Conservation (phyloP, 2,797 vertebrate species). For the Spea hammondii region DNA sequence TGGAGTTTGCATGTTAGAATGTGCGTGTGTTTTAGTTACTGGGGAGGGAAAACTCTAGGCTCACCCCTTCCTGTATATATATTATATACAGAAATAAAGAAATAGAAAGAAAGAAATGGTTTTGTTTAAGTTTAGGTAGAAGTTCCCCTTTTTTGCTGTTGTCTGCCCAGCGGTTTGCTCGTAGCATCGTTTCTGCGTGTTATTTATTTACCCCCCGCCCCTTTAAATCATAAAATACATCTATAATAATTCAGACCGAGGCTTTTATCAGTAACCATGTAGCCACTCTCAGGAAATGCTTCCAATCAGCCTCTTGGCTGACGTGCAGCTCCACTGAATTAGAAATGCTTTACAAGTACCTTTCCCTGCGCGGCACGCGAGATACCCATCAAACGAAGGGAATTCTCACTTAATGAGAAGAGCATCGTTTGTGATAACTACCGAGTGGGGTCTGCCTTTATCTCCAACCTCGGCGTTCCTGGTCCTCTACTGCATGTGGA, state of each 20-base stretch:
- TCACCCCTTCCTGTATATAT: no score
- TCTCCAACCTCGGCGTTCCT: neutral
- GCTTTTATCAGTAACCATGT: slow-evolving; percentile 18
- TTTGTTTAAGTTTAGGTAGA: no score
- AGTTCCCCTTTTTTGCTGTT: neutral
- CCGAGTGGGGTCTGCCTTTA: slow-evolving; percentile 17
- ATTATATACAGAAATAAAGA: no score
- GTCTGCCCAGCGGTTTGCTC: neutral
- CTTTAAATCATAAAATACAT: slow-evolving; percentile 14
- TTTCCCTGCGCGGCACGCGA: slow-evolving; percentile 2
- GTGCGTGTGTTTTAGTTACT: no score
- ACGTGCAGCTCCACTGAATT: slow-evolving; percentile 4
- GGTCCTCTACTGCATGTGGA: neutral
- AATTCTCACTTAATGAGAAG: slow-evolving; percentile 32
- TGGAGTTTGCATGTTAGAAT: no score
- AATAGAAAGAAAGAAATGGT: no score
- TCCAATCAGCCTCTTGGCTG: neutral
- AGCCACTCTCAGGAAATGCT: neutral
- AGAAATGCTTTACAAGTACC: slow-evolving; percentile 23
- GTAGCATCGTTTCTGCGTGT: neutral
- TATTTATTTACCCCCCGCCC: neutral
- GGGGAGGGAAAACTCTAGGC: no score
- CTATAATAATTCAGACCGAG: slow-evolving; percentile 16
- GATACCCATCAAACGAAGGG: slow-evolving; percentile 28
- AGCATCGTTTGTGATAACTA: slow-evolving; percentile 29